A percentile compares a stretch with the other conserved stretches of the same genome.
phyloP scores from a whole-genome alignment of 1,140 invertebrate genomes.

The Ericerus pela region DNA sequence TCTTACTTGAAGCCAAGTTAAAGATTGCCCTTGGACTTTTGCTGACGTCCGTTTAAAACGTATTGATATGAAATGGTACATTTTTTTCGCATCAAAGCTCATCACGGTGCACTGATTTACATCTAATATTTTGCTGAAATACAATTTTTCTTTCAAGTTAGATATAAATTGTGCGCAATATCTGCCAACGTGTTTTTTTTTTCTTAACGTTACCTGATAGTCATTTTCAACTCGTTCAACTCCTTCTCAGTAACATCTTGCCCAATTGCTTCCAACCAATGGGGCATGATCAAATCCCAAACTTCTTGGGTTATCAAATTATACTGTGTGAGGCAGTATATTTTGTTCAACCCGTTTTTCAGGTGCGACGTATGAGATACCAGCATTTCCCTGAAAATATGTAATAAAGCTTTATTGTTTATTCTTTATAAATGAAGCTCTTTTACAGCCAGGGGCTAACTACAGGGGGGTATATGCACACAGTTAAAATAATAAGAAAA shows the following conservation, averaged over 20 bases:
- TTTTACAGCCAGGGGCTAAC: too few relatives aligned
- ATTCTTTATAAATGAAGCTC: too few relatives aligned
- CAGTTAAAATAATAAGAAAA: too few relatives aligned
- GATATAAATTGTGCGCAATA: too few relatives aligned
- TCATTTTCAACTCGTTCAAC: constrained; percentile 75
- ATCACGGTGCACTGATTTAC: constrained; percentile 78
- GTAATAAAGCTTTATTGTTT: too few relatives aligned
- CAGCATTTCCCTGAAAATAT: constrained; percentile 58
- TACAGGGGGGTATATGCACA: too few relatives aligned
- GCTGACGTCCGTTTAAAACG: constrained; percentile 71
- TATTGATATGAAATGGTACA: constrained; percentile 86
- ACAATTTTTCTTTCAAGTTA: constrained; percentile 6
- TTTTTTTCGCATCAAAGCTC: constrained; percentile 80
- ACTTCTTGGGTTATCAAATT: constrained; percentile 90
- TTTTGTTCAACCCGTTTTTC: constrained; percentile 77
- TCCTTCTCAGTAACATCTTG: constrained; percentile 89
- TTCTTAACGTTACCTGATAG: constrained; percentile 47
- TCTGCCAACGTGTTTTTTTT: constrained; percentile 3
- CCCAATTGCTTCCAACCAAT: constrained; percentile 95
- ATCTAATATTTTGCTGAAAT: constrained; percentile 82
- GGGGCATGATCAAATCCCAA: constrained; percentile 95
- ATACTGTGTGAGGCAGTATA: constrained; percentile 94
- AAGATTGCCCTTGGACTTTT: constrained; percentile 80
- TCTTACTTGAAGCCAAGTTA: constrained; percentile 82
- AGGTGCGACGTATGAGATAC: constrained; percentile 81